Evolutionary conservation across 2,888 invertebrate genomes (phyloP).

Genomic region (Gryllus longicercus): DNA sequence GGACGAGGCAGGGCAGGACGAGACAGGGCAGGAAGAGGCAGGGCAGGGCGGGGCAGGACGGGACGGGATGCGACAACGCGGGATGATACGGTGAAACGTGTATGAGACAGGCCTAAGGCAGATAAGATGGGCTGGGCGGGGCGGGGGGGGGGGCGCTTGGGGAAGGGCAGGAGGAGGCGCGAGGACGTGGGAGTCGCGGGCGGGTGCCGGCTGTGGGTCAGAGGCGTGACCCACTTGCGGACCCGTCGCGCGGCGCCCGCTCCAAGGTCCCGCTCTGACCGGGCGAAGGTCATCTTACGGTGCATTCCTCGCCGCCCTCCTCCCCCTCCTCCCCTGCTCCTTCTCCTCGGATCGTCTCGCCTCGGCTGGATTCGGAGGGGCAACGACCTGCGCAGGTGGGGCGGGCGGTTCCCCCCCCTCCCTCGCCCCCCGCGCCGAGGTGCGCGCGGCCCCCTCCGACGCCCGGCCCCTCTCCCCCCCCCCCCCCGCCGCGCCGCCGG

Average conservation of each 20-base stretch:
- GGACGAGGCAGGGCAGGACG: no score
- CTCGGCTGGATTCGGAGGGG: background rate
- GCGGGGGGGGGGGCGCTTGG: background rate
- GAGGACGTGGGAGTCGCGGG: background rate
- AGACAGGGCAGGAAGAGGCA: no score
- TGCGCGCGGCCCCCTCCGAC: no score
- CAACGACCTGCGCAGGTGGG: slow-evolving; percentile 4
- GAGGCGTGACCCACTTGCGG: background rate
- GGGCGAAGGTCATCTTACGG: slow-evolving; percentile 17
- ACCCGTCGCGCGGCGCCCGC: background rate
- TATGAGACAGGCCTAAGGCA: no score
- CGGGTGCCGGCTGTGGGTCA: background rate
- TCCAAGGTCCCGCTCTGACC: slow-evolving; percentile 17
- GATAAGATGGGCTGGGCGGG: background rate
- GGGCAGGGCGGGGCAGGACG: no score
- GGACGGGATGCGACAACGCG: no score
- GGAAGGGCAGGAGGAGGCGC: background rate
- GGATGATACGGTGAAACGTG: no score
- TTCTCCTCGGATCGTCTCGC: background rate
- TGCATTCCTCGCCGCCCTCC: background rate
- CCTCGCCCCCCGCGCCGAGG: background rate
- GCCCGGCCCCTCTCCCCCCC: no score
- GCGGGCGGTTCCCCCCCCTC: background rate
- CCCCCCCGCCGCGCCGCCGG: no score
- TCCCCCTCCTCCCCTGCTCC: no score